These are phyloP conservation scores for Laupala kohalensis DNA, from an alignment of 1,140 invertebrate species.

Conservation along the genomic window DNA sequence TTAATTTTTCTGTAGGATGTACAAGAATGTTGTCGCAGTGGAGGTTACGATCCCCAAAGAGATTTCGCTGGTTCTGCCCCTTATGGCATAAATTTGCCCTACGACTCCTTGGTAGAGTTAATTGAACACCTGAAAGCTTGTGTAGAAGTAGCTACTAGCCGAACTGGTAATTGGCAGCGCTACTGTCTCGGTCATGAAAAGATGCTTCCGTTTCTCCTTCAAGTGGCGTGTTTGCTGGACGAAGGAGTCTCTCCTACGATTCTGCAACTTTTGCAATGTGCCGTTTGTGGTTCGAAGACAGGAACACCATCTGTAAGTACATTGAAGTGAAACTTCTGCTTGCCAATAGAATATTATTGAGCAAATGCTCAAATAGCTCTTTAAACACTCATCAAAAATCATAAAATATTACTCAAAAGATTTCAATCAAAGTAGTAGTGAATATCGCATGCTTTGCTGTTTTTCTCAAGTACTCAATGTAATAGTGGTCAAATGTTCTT, in stretches of 20 bases:
- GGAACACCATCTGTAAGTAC: background rate
- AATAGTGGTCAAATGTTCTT: too few species aligned
- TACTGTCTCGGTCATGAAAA: slow-evolving; percentile 67
- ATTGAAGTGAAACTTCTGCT: too few species aligned
- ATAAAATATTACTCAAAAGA: too few species aligned
- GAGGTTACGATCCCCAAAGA: slow-evolving; percentile 37
- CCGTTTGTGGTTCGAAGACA: slow-evolving; percentile 45
- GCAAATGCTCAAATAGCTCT: too few species aligned
- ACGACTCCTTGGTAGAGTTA: slow-evolving; percentile 80
- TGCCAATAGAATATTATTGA: too few species aligned
- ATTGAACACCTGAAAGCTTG: slow-evolving; percentile 93
- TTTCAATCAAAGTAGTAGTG: too few species aligned
- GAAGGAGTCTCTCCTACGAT: slow-evolving; percentile 88
- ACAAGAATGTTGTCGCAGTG: slow-evolving; percentile 40
- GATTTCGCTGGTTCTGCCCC: slow-evolving; percentile 20
- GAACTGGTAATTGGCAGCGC: slow-evolving; percentile 91
- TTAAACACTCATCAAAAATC: too few species aligned
- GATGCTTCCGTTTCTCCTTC: slow-evolving; percentile 65
- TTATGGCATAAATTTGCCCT: slow-evolving; percentile 48
- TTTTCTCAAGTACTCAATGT: too few species aligned
- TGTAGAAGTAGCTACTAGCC: slow-evolving; percentile 76
- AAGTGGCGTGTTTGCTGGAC: slow-evolving; percentile 69
- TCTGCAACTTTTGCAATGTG: slow-evolving; percentile 76
- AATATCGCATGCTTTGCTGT: too few species aligned
- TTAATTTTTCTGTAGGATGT: slow-evolving; percentile 31